Evolutionary conservation across 2,797 vertebrate species (phyloP), one percentile per base, ranked within the genome.

Genomic region (Miichthys miiuy): DNA sequence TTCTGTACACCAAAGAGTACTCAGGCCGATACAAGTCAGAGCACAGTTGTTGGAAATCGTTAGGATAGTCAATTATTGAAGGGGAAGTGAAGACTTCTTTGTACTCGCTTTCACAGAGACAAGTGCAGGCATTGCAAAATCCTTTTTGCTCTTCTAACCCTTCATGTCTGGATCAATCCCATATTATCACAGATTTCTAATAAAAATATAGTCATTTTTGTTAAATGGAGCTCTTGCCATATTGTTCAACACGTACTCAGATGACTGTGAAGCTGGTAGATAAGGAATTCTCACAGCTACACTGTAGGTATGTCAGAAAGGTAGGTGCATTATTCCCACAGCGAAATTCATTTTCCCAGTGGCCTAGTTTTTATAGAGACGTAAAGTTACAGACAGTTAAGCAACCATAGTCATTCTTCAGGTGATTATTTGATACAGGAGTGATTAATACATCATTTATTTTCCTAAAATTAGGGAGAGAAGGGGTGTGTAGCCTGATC

Each of bases 1-100:
- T 50, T 38, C 21, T 48, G 38, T 48, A 50, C 18, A 64, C 30
- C 6, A 7, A 34, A 20, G 23, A 23, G 11, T 18, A 6, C 3
- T 11, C 14, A 38, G 27, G 30, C 48, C 3, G 2, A 64, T 38
- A 34, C 3, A 51, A 73, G 58, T 38, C 38, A 55, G 2, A 2
- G n/a, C 6, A 17, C 5, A 2, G 48, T 12, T 68, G 68, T 14
- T 70, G 25, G 14, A 50, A 70, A 54, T 11, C 14, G 5, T 14
- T 62, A 56, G 44, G 8, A 30, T 30, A 23, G 76, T 48, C 13
- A 57, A 10, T 71, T 61, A 76, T 46, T 70, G 13, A 64, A 76
- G n/a, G 23, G 12, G 21, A 68, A 72, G 75, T 44, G 13, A 78
- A 52, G 21, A 34, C 60, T 60, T 62, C 18, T 50, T 60, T 68